These are phyloP conservation scores for Caenorhabditis tropicalis DNA, from an alignment of 1,140 invertebrate genomes.

Conservation along the genomic window DNA sequence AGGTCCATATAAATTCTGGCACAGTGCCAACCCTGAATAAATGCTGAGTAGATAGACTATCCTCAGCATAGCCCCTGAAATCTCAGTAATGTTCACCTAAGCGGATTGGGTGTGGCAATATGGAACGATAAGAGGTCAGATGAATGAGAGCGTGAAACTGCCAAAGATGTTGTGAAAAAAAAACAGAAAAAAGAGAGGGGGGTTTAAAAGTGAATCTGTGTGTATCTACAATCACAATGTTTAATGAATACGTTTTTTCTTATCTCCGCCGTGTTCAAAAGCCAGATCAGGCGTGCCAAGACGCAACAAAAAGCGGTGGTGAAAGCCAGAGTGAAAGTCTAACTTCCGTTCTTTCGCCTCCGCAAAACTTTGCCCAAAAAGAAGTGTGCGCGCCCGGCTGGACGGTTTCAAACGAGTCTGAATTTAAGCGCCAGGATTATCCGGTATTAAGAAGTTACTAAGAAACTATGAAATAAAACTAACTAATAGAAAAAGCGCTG, in stretches of 20 bases:
- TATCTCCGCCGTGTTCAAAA: conserved; percentile 32
- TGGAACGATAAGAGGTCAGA: background rate
- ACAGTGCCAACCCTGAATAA: background rate
- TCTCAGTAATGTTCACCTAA: background rate
- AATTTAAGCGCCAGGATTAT: conserved; percentile 26
- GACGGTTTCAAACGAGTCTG: background rate
- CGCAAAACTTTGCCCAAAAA: background rate
- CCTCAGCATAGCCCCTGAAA: conserved; percentile 1
- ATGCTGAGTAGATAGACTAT: conserved; percentile 2
- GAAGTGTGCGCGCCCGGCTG: background rate
- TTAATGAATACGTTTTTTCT: conserved; percentile 5
- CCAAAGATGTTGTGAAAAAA: too few relatives aligned
- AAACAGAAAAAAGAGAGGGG: background rate
- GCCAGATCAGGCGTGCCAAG: conserved; percentile 37
- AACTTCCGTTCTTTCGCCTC: conserved; percentile 13
- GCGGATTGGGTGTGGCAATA: background rate
- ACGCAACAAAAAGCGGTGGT: conserved; percentile 5
- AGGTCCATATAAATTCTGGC: background rate
- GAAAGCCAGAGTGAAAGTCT: conserved; percentile 10
- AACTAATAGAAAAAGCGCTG: background rate
- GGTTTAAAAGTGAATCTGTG: conserved; percentile 1
- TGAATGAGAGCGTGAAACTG: background rate
- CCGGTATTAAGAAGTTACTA: background rate
- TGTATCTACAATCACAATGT: conserved; percentile 38
- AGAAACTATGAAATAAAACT: background rate